Base-by-base conservation (phyloP, 2,113 vertebrate genomes). In the Ceuthmochares aereus region DNA sequence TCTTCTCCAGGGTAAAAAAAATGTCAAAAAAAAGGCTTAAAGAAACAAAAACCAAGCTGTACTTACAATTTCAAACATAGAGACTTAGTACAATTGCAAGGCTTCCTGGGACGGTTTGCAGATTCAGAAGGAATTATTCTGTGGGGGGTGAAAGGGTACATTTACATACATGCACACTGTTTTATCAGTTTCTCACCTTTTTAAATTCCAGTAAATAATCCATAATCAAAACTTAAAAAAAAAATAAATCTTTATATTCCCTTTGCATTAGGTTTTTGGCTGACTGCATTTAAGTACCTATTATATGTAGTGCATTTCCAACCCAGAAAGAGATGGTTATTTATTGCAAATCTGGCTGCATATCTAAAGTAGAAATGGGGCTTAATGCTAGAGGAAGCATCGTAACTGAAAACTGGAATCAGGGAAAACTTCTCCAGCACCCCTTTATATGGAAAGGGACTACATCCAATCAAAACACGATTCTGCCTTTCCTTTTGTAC, bases 71-170 rank as follows among this genome's bases (percentile, higher is more conserved):
- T 99, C 90, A 99, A 98, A 97, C 99, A 99, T 51, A 99, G 98
- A 2, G 99, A 99, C 96, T 99, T 99, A 66, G 99, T 99, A 98
- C 99, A 99, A 97, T 99, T 99, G 94, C 99, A 99, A 4, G 99
- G 99, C 96, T 99, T 99, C 95, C 99, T 98, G 34, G 99, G 99
- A 29, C 99, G 98, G 43, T 99, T 99, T 54, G 99, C 98, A 34
- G 99, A 98, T 84, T 99, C 99, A 37, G 99, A 98, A 40, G 99
- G 93, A 58, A 99, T 98, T 94, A 98, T 97, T 86, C 98, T 98
- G 63, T 13, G 74, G 49, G 47, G 19, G 10, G 37, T 4, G 1
- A 25, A 51, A 85, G 55, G 56, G 30, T 7, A 10, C 32, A 82
- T 85, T 77, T 95, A 87, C n/a, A 66, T 13, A 64, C 1, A 51